Percentiles rank a stretch among this genome's conserved stretches.
phyloP scores from a whole-genome alignment of 2,888 invertebrate species.

The Acrobeloides nanus region DNA sequence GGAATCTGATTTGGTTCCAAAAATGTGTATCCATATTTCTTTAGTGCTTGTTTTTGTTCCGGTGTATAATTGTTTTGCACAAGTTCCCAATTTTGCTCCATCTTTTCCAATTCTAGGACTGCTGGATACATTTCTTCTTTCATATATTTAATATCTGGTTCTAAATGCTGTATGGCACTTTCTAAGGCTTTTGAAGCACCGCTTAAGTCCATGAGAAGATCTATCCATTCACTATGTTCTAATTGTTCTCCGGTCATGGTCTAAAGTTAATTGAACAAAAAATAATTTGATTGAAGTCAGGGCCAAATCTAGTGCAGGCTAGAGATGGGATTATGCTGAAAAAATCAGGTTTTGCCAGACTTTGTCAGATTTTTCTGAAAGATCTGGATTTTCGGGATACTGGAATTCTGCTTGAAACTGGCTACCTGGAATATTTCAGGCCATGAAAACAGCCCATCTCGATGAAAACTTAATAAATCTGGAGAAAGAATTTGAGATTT shows the following conservation, averaged over 20 bases:
- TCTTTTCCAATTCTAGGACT: slow-evolving; percentile 18
- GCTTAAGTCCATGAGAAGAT: slow-evolving; percentile 16
- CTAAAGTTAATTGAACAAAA: neutral
- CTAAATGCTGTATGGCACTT: slow-evolving; percentile 14
- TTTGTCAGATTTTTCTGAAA: too few species aligned
- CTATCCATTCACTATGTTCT: slow-evolving; percentile 16
- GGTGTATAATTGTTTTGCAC: slow-evolving; percentile 8
- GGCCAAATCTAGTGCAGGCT: too few species aligned
- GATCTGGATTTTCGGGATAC: too few species aligned
- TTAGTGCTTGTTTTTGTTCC: slow-evolving; percentile 12
- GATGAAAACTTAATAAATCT: slow-evolving; percentile 12
- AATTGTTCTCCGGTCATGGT: neutral
- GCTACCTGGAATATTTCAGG: slow-evolving; percentile 16
- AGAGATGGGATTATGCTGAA: too few species aligned
- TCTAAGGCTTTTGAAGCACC: slow-evolving; percentile 17
- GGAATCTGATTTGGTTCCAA: slow-evolving; percentile 13
- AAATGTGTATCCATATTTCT: slow-evolving; percentile 23
- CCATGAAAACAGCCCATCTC: slow-evolving; percentile 14
- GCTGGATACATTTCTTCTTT: slow-evolving; percentile 18
- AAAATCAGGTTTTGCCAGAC: too few species aligned
- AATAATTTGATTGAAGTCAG: too few species aligned
- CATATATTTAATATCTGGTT: slow-evolving; percentile 17
- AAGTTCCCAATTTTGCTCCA: slow-evolving; percentile 20
- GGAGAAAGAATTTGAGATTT: slow-evolving; percentile 16
- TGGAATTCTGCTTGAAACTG: neutral